phyloP scores from a whole-genome alignment of 37 sponge, comb jelly and placozoan species.

The Ephydatia muelleri region DNA sequence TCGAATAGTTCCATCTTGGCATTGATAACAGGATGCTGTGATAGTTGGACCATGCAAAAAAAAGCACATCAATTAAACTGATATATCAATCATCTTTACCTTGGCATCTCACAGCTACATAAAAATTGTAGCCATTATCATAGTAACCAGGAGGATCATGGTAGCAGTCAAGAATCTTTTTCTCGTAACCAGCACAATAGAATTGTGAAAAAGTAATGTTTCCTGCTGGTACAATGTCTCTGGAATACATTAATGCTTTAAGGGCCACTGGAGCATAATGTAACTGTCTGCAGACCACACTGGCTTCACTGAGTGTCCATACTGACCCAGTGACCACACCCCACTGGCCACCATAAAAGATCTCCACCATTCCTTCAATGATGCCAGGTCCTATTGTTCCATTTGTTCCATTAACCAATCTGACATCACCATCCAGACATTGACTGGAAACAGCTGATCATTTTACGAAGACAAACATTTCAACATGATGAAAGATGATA shows the following conservation, averaged over 20 bases:
- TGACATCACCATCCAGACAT: slow-evolving; percentile 9
- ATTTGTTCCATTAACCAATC: slow-evolving; percentile 23
- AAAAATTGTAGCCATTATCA: background rate
- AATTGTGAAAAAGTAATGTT: background rate
- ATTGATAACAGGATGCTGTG: background rate
- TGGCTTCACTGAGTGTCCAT: background rate
- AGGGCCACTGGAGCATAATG: background rate
- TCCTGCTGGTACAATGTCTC: background rate
- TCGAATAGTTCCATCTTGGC: background rate
- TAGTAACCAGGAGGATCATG: background rate
- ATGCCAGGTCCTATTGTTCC: background rate
- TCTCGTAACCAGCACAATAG: background rate
- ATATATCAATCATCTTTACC: background rate
- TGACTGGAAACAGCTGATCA: background rate
- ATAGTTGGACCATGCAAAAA: background rate
- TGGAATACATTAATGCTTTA: background rate
- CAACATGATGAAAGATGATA: background rate
- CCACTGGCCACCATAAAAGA: slow-evolving; percentile 43
- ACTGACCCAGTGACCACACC: background rate
- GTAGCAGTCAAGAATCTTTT: background rate
- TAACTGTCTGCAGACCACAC: background rate
- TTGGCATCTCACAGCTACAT: background rate
- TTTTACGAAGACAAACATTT: background rate
- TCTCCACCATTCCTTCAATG: slow-evolving; percentile 28
- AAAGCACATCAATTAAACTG: background rate